Base-by-base conservation (phyloP, 2,113 vertebrate genomes). In the Hypanus sabinus region DNA sequence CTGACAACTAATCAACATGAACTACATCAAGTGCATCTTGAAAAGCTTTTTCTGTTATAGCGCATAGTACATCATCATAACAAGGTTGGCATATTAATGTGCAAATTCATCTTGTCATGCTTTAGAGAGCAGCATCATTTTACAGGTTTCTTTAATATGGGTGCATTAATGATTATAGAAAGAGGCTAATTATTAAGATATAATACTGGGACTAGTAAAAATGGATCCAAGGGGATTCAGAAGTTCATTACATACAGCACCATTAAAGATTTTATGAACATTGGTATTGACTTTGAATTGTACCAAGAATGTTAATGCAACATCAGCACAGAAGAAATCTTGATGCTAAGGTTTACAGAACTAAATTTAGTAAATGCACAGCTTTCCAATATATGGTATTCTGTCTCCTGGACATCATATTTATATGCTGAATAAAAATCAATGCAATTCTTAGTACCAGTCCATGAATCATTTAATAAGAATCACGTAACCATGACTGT, bases 211-310 rank as follows among this genome's bases (percentile, higher is more conserved):
- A 46, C 22, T 24, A 46, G 65, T 46, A 90, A 62, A 62, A 90
- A 90, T 62, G n/a, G 22, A 27, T 65, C 16, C 36, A 36, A 93
- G 36, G 22, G 8, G 18, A 38, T 73, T 93, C 18, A 46, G 27
- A 73, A n/a, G 11, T 91, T 65, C 62, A 68, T 70, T 70, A 38
- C 65, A 70, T 46, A n/a, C 68, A 60, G 81, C 2, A 60, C 30
- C 68, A 71, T 71, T 22, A 93, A 71, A 46, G 10, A 73, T 71
- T 27, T 93, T 46, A 46, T 90, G n/a, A 68, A 87, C 65, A 24
- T 18, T 65, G 85, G 60, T 71, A 93, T 93, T 93, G 10, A 46
- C 36, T 93, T 93, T 70, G n/a, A 70, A 70, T 36, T 92, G 62
- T 70, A 18, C 27, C 30, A 92, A 70, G 88, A 36, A 70, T 68